phyloP scores from a whole-genome alignment of 1,140 invertebrate species.

The Plutomurus gul region DNA sequence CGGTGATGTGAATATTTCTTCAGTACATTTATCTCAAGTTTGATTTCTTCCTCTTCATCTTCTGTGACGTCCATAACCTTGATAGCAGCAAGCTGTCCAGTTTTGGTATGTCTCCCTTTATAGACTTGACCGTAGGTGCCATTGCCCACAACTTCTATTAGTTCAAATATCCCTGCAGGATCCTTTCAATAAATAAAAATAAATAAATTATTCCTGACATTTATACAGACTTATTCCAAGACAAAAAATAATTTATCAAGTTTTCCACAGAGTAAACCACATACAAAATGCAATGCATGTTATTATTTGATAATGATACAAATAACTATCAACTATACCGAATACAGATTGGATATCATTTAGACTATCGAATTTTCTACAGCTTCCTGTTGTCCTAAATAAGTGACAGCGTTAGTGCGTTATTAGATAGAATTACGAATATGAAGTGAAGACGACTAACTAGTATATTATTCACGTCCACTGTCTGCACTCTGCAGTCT shows the following conservation, averaged over 20 bases:
- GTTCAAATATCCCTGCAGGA: slow-evolving; percentile 98
- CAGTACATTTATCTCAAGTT: slow-evolving; percentile 98
- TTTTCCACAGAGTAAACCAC: too few relatives aligned
- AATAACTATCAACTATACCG: neutral
- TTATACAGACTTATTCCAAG: too few relatives aligned
- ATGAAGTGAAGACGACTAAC: too few relatives aligned
- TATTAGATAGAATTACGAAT: too few relatives aligned
- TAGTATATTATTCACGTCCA: too few relatives aligned
- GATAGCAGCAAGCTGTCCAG: slow-evolving; percentile 97
- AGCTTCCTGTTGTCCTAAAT: neutral
- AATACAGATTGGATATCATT: neutral
- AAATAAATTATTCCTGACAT: too few relatives aligned
- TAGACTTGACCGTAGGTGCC: slow-evolving; percentile 99
- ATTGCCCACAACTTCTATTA: slow-evolving; percentile 99
- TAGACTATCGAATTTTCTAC: too few relatives aligned
- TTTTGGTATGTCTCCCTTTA: slow-evolving; percentile 99
- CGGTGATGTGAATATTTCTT: slow-evolving; percentile 68
- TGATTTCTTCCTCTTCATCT: slow-evolving; percentile 99
- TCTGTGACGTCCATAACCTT: slow-evolving; percentile 66
- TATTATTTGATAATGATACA: neutral
- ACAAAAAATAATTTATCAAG: too few relatives aligned
- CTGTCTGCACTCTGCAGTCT: too few relatives aligned
- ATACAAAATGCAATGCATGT: too few relatives aligned
- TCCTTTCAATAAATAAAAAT: slow-evolving; percentile 73
- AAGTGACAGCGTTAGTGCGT: neutral